These are phyloP conservation scores for Siphamia tubifer DNA, from an alignment of 2,113 vertebrate genomes.

Conservation along the genomic window DNA sequence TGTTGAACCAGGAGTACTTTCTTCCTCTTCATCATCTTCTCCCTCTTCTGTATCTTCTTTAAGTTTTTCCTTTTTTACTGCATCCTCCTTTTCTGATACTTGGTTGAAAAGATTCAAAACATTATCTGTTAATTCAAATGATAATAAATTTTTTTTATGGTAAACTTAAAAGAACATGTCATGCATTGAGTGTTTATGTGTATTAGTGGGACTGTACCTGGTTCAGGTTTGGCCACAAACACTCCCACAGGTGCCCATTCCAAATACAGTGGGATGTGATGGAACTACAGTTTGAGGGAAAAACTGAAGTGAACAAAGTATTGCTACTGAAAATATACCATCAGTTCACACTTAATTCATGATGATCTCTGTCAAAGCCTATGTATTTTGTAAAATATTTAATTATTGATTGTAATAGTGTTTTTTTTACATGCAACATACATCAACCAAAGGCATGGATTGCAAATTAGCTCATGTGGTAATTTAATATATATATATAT, in stretches of 20 bases:
- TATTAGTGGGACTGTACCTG: constrained; percentile 33
- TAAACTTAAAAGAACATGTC: background rate
- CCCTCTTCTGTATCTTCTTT: constrained; percentile 58
- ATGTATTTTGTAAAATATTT: too few species aligned
- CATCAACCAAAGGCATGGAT: too few species aligned
- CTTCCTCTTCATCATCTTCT: constrained; percentile 83
- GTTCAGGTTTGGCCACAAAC: constrained; percentile 76
- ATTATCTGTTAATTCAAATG: background rate
- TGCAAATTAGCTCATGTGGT: too few species aligned
- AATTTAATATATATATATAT: too few species aligned
- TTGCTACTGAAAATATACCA: background rate
- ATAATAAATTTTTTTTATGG: too few species aligned
- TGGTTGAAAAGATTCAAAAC: background rate
- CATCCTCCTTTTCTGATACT: constrained; percentile 11
- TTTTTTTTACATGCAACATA: too few species aligned
- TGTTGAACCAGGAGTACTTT: constrained; percentile 86
- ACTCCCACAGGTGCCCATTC: constrained; percentile 93
- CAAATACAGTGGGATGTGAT: constrained; percentile 85
- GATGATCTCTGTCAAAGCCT: too few species aligned
- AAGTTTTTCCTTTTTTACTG: constrained; percentile 29
- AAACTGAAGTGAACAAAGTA: background rate
- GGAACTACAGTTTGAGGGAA: constrained; percentile 64
- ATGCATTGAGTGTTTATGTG: background rate
- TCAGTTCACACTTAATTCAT: background rate
- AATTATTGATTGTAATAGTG: too few species aligned